These are phyloP conservation scores for Oxytorus armatus DNA, from an alignment of 2,888 invertebrate species.

Conservation along the genomic window DNA sequence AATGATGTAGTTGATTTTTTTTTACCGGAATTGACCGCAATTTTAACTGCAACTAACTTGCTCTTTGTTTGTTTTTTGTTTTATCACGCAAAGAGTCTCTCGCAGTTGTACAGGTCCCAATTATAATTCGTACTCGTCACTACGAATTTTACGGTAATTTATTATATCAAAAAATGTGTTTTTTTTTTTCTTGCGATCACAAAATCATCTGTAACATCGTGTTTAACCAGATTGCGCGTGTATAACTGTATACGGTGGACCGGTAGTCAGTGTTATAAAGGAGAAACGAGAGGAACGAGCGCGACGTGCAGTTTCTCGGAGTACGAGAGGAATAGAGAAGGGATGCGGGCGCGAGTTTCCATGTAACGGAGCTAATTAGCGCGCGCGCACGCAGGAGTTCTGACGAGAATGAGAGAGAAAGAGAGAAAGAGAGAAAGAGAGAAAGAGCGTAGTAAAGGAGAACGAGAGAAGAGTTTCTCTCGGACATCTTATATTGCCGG, in stretches of 20 bases:
- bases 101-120: too few species aligned
- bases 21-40: too few species aligned
- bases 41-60: too few species aligned
- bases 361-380: conserved; percentile 72
- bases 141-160: too few species aligned
- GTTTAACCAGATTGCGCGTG: too few species aligned
- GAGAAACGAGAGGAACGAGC: conserved; percentile 39
- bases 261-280: conserved; percentile 19
- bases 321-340: not conserved
- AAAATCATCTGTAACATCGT: too few species aligned
- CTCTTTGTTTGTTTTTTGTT: too few species aligned
- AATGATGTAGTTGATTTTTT: too few species aligned
- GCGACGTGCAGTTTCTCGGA: conserved; percentile 64
- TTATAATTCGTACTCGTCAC: too few species aligned
- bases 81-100: too few species aligned
- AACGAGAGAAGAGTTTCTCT: conserved; percentile 52
- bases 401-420: conserved; percentile 23
- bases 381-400: conserved; percentile 44
- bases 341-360: conserved; percentile 61
- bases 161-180: too few species aligned
- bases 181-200: too few species aligned
- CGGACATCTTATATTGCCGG: conserved; percentile 67
- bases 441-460: conserved; percentile 22
- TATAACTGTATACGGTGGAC: not conserved
- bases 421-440: conserved; percentile 15